phyloP scores from a whole-genome alignment of 2,113 vertebrate species.

The Ondatra zibethicus region DNA sequence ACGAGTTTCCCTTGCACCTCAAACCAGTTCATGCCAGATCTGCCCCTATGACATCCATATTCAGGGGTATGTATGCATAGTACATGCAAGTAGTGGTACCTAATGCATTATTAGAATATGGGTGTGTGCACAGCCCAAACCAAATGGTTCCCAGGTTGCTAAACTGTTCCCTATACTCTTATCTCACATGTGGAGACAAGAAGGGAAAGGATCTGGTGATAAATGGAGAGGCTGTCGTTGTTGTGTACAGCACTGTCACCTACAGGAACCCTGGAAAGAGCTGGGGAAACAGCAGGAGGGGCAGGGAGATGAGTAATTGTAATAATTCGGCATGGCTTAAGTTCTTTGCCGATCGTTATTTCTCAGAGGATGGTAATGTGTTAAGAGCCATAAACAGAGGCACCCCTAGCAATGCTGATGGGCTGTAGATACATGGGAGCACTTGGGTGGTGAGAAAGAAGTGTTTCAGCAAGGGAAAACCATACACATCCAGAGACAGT shows the following conservation, averaged over 20 bases:
- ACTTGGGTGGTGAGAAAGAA: not conserved
- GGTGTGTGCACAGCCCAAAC: not conserved
- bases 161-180: not conserved
- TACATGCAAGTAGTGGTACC: not conserved
- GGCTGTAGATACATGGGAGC: not conserved
- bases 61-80: not conserved
- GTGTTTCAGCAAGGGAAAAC: slow-evolving; percentile 5
- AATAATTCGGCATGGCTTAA: not conserved
- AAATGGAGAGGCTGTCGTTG: not conserved
- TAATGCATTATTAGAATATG: not conserved
- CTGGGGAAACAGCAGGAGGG: not conserved
- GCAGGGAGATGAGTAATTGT: not conserved
- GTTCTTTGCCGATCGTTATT: not conserved
- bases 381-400: slow-evolving; percentile 3
- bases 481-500: not conserved
- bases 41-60: not conserved
- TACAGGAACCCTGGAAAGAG: not conserved
- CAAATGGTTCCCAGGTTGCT: not conserved
- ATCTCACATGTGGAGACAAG: not conserved
- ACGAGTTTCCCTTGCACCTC: not conserved
- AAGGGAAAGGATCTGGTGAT: not conserved
- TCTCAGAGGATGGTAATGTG: not conserved
- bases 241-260: not conserved
- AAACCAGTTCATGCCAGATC: not conserved
- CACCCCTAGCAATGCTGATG: not conserved